Percentiles rank a stretch among this genome's conserved stretches.
Conservation (phyloP, 2,113 vertebrate genomes). For the Atlantisia rogersi region DNA sequence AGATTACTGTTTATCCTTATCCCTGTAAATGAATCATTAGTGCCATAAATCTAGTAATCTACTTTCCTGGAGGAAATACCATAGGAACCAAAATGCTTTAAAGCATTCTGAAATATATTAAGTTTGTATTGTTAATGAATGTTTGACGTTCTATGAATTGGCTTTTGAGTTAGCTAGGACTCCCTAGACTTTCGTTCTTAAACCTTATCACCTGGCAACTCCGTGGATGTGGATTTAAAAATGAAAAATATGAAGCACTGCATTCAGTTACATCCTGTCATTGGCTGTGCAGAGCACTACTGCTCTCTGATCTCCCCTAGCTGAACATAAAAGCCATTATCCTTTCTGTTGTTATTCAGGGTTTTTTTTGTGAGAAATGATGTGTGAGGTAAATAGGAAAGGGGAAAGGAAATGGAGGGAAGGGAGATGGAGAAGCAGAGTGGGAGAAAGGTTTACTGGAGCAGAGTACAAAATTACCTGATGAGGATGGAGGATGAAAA, state of each 20-base stretch:
- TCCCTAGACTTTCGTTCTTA: neutral
- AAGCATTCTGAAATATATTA: neutral
- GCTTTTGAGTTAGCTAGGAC: neutral
- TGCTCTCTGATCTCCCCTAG: slow-evolving; percentile 10
- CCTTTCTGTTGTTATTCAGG: neutral
- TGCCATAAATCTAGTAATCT: neutral
- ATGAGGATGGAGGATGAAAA: neutral
- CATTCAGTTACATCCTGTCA: neutral
- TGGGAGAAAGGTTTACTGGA: neutral
- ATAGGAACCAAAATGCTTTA: neutral
- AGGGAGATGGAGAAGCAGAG: neutral
- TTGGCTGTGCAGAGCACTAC: neutral
- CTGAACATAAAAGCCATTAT: slow-evolving; percentile 43
- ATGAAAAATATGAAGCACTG: slow-evolving; percentile 23
- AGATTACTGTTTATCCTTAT: neutral
- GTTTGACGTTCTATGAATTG: neutral
- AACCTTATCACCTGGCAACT: neutral
- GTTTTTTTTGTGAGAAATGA: neutral
- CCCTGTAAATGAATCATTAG: neutral
- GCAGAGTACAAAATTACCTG: neutral
- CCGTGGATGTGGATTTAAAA: slow-evolving; percentile 27
- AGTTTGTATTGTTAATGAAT: neutral
- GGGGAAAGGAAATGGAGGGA: neutral
- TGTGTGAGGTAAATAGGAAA: slow-evolving; percentile 36
- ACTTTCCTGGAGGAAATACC: neutral